Conservation (phyloP, 2,888 invertebrate genomes). For the Coleophora deauratella region DNA sequence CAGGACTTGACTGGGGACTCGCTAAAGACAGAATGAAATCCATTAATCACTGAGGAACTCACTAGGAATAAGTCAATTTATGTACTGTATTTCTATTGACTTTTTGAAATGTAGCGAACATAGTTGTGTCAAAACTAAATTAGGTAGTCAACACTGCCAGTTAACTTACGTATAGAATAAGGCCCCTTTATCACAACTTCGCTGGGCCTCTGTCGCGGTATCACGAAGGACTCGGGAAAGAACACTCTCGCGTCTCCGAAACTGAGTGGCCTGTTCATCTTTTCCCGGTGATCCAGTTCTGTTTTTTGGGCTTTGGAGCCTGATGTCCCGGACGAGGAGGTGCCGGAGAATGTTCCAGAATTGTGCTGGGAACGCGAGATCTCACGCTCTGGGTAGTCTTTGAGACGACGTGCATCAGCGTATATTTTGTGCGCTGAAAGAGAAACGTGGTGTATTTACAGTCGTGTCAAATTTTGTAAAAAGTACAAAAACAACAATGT, state of each 20-base stretch:
- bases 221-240: constrained; percentile 68
- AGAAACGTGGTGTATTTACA: background rate
- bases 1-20: constrained; percentile 61
- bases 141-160: too few relatives aligned
- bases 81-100: too few relatives aligned
- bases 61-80: too few relatives aligned
- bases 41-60: too few relatives aligned
- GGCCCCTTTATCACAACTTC: constrained; percentile 50
- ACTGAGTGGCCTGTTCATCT: constrained; percentile 49
- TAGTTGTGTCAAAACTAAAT: too few relatives aligned
- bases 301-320: constrained; percentile 56
- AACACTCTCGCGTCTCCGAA: constrained; percentile 64
- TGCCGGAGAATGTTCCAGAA: constrained; percentile 58
- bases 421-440: constrained; percentile 61
- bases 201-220: constrained; percentile 54
- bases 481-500: too few relatives aligned
- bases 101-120: too few relatives aligned
- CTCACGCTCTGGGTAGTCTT: constrained; percentile 52
- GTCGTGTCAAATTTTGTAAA: too few relatives aligned
- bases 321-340: constrained; percentile 66
- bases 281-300: constrained; percentile 39
- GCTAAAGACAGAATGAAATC: constrained; percentile 25
- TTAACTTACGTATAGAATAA: constrained; percentile 59
- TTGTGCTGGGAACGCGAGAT: constrained; percentile 49
- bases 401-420: constrained; percentile 46